A percentile compares a stretch with the other conserved stretches of the same genome.
These are phyloP conservation scores for Hippotragus niger DNA, from an alignment of 2,113 vertebrate genomes.

Conservation along the genomic window DNA sequence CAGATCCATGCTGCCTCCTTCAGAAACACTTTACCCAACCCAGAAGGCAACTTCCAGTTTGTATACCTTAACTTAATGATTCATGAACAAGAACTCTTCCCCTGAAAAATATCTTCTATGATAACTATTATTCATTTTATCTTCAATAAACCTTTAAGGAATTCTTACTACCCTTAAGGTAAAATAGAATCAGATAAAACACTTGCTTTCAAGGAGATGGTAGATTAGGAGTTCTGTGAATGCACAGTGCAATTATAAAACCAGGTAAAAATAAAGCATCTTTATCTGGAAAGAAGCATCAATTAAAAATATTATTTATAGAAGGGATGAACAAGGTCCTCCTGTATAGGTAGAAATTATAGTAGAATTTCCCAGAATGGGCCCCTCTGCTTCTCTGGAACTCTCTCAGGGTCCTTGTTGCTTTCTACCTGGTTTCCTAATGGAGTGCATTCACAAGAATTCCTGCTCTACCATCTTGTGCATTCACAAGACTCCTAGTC, in stretches of 20 bases:
- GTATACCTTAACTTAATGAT: neutral
- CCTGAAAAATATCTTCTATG: neutral
- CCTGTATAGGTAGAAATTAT: neutral
- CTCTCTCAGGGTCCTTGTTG: neutral
- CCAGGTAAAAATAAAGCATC: neutral
- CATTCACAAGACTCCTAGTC: neutral
- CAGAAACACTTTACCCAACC: neutral
- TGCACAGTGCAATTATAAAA: neutral
- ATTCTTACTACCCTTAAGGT: neutral
- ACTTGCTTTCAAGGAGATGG: neutral
- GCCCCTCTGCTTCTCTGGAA: neutral
- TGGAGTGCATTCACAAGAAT: no score
- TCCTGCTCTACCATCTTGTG: neutral
- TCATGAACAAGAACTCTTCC: neutral
- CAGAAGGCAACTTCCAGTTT: neutral
- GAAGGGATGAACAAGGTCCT: neutral
- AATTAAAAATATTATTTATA: neutral
- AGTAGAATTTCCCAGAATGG: no score
- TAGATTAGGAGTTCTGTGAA: neutral
- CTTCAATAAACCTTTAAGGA: neutral
- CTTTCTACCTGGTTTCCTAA: neutral
- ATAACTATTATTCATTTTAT: neutral
- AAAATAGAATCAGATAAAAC: neutral
- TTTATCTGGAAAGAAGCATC: neutral
- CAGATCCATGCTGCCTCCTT: neutral